Evolutionary conservation across 2,888 invertebrate genomes (phyloP), one percentile per base, ranked within the genome.

Genomic region (Campoplex capitator): DNA sequence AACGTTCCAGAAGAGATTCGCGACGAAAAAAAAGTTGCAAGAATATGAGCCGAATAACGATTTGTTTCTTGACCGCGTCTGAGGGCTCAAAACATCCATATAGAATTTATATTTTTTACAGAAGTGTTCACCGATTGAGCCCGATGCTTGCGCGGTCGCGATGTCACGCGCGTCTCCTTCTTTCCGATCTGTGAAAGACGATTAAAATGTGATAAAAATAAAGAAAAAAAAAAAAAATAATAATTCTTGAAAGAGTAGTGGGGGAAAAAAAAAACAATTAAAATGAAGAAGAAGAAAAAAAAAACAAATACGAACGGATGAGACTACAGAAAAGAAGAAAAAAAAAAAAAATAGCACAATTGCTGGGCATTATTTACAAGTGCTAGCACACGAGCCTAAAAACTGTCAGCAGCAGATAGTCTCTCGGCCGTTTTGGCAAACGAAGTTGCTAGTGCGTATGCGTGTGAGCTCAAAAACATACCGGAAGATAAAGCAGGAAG

Each of bases 91-190:
- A 91, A 83, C 92, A 93, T 92, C 93, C 92, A 94, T 92, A 94
- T 93, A 94, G 93, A 92, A 93, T 89, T 92, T 94, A 93, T 94
- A 94, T 94, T 94, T 94, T 94, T 93, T 93, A 94, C 93, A 93
- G 93, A 93, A 93, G 93, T 93, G 92, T 94, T 94, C 92, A 93
- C 92, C 93, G 93, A 92, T 93, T 92, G 94, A 93, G 93, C 92
- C 91, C 88, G 85, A 91, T 91, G 92, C 91, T 91, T 45, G 45
- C 48, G 54, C 90, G 88, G 90, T 91, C 93, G 90, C 91, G 90
- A 92, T 91, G 91, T 92, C 92, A 91, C 93, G 91, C 91, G 92
- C 89, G 88, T 89, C 91, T 91, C 92, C 90, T 92, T 92, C 93
- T 92, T 91, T 91, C 91, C 91, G 91, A 93, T 94, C 93, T 93